phyloP scores from a whole-genome alignment of 2,797 vertebrate species.

The Pseudochirops cupreus region DNA sequence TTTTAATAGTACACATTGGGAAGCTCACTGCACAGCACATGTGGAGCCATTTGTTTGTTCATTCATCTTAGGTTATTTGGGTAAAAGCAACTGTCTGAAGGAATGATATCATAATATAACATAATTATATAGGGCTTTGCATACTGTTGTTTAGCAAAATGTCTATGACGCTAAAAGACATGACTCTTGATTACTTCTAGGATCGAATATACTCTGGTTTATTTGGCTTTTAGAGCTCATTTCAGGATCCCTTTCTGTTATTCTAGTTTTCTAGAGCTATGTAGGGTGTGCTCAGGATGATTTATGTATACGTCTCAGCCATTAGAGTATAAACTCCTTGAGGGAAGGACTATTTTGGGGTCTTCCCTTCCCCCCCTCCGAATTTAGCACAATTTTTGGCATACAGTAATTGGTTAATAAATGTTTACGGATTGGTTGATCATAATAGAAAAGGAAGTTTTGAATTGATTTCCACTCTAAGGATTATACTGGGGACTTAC shows the following conservation, averaged over 20 bases:
- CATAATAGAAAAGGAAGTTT: background rate
- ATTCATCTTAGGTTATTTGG: background rate
- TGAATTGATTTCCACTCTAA: background rate
- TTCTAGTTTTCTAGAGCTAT: background rate
- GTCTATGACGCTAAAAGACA: background rate
- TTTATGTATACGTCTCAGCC: background rate
- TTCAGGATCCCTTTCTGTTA: background rate
- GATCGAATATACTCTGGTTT: background rate
- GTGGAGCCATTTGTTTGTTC: background rate
- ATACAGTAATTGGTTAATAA: background rate
- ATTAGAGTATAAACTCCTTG: background rate
- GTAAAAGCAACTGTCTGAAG: background rate
- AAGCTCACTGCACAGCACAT: background rate
- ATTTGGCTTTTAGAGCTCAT: background rate
- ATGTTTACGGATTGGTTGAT: background rate
- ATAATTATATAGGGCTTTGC: background rate
- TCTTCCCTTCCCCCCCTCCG: too few relatives aligned
- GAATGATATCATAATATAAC: background rate
- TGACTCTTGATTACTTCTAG: background rate
- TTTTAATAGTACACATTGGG: background rate
- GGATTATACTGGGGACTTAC: background rate
- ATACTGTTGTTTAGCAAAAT: background rate
- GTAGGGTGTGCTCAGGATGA: background rate
- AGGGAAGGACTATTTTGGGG: background rate
- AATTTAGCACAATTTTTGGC: background rate